These are phyloP conservation scores for Chaenogobius annularis DNA, from an alignment of 2,113 vertebrate genomes.

Conservation along the genomic window DNA sequence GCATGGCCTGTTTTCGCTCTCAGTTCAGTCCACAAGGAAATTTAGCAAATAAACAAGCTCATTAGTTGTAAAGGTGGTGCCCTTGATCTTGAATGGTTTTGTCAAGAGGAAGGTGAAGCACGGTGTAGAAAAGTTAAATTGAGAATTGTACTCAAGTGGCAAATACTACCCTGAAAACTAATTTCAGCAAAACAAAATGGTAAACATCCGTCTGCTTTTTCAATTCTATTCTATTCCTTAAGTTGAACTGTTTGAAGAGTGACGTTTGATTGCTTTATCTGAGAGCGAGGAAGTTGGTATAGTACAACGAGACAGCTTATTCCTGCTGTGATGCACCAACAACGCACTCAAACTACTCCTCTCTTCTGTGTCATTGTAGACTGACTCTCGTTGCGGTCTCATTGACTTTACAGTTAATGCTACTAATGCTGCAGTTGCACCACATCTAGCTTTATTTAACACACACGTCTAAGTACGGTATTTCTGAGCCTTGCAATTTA, in stretches of 20 bases:
- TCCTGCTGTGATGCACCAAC: conserved; percentile 52
- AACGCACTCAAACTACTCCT: conserved; percentile 23
- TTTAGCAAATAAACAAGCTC: conserved; percentile 68
- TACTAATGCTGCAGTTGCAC: no score
- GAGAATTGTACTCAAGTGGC: conserved; percentile 30
- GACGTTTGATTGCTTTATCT: conserved; percentile 56
- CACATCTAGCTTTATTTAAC: no score
- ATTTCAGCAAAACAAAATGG: conserved; percentile 18
- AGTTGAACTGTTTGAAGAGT: conserved; percentile 26
- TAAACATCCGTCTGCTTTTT: neutral
- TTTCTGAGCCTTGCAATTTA: no score
- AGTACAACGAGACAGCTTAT: conserved; percentile 56
- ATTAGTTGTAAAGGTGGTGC: conserved; percentile 70
- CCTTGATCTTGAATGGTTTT: conserved; percentile 63
- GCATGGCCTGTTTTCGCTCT: conserved; percentile 53
- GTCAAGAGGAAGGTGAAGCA: conserved; percentile 49
- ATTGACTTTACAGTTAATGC: neutral
- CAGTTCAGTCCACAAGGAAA: conserved; percentile 59
- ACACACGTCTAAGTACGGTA: no score
- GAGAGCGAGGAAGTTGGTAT: conserved; percentile 35
- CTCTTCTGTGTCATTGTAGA: conserved; percentile 37
- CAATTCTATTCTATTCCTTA: conserved; percentile 13
- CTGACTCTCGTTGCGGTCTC: neutral
- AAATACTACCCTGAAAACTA: conserved; percentile 26
- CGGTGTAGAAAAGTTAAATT: conserved; percentile 43